These are phyloP conservation scores for Furnarius figulus DNA, from an alignment of 2,113 vertebrate genomes.

Conservation along the genomic window DNA sequence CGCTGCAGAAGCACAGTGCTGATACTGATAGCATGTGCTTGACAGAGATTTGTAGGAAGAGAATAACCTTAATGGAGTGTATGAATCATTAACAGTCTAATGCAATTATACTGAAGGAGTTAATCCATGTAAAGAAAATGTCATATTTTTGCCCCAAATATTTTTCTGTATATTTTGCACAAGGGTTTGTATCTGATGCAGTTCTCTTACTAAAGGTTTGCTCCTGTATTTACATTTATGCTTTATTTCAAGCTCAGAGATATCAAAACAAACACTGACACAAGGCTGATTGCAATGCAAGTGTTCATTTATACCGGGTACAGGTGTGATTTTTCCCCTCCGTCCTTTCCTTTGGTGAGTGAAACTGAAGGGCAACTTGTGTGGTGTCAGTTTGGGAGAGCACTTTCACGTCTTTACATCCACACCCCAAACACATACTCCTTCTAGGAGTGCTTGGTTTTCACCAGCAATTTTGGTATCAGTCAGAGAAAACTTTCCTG, in stretches of 20 bases:
- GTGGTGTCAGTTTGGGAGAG: not conserved
- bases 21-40: slow-evolving; percentile 9
- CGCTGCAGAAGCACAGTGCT: slow-evolving; percentile 24
- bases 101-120: not conserved
- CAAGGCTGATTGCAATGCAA: not conserved
- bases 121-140: not conserved
- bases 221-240: not conserved
- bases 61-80: slow-evolving; percentile 21
- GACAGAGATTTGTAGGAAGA: not conserved
- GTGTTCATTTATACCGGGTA: not conserved
- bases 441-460: not conserved
- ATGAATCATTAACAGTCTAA: slow-evolving; percentile 20
- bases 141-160: not conserved
- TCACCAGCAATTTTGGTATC: not conserved
- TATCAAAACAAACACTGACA: not conserved
- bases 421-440: not conserved
- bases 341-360: not conserved
- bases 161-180: not conserved
- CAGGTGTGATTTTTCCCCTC: not conserved
- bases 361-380: not conserved
- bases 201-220: not conserved
- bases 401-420: not conserved
- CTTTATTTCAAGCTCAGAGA: not conserved
- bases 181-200: not conserved
- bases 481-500: not conserved